Conservation (phyloP, 2,113 vertebrate species). For the Thamnophis sirtalis region DNA sequence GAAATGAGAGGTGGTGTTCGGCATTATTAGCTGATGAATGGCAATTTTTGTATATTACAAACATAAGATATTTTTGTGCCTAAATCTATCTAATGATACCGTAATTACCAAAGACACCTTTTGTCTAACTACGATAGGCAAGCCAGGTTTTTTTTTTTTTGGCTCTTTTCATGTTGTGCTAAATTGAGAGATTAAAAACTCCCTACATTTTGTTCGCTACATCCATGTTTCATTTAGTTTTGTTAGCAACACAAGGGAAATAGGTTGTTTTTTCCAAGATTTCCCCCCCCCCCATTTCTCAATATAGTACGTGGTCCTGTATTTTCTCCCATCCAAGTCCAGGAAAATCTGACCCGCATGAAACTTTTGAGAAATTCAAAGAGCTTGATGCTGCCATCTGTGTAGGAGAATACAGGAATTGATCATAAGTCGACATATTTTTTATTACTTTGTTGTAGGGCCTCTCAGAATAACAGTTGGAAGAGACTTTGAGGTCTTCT, state of each 20-base stretch:
- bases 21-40: neutral
- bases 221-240: neutral
- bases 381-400: neutral
- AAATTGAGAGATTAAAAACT: neutral
- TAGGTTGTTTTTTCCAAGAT: neutral
- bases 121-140: neutral
- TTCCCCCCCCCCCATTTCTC: neutral
- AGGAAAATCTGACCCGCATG: neutral
- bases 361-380: neutral
- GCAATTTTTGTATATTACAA: neutral
- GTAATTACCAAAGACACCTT: neutral
- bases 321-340: neutral
- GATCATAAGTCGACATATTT: neutral
- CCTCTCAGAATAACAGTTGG: neutral
- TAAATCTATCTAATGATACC: neutral
- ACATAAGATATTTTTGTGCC: neutral
- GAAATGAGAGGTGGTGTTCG: neutral
- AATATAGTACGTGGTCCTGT: neutral
- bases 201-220: neutral
- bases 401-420: neutral
- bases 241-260: neutral
- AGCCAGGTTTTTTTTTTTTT: neutral
- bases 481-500: neutral
- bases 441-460: neutral
- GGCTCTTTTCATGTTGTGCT: neutral